Evolutionary conservation across 2,888 invertebrate species (phyloP).

Genomic region (Archips xylosteana): DNA sequence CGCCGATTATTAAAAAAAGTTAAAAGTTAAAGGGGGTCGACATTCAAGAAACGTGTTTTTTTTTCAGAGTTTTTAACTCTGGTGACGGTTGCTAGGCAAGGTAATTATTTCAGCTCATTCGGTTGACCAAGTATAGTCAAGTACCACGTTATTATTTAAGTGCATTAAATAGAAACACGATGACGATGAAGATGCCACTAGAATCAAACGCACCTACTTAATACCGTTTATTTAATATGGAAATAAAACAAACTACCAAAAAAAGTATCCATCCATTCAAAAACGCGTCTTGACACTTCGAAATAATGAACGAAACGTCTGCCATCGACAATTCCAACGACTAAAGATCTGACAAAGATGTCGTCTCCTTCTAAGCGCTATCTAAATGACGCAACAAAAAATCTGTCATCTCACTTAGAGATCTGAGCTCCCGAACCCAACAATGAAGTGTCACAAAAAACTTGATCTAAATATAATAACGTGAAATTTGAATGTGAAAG

Average conservation of each 20-base stretch:
- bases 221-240: neutral
- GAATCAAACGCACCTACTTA: neutral
- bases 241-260: neutral
- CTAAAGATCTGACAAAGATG: constrained; percentile 18
- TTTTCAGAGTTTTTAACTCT: too few species aligned
- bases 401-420: constrained; percentile 42
- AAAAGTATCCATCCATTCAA: neutral
- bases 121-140: too few species aligned
- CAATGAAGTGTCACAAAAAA: constrained; percentile 38
- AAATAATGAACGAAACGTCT: neutral
- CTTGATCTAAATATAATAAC: constrained; percentile 42
- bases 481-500: constrained; percentile 37
- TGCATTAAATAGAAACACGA: neutral
- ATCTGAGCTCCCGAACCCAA: constrained; percentile 33
- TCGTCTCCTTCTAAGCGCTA: constrained; percentile 11
- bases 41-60: too few species aligned
- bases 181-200: neutral
- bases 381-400: constrained; percentile 35
- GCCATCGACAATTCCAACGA: constrained; percentile 2
- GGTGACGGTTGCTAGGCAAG: too few species aligned
- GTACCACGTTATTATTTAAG: too few species aligned
- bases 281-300: neutral
- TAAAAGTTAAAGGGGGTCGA: too few species aligned
- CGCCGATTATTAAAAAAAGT: too few species aligned
- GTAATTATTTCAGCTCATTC: too few species aligned